Conservation (phyloP, 2,113 vertebrate genomes). For the Otus sunia region DNA sequence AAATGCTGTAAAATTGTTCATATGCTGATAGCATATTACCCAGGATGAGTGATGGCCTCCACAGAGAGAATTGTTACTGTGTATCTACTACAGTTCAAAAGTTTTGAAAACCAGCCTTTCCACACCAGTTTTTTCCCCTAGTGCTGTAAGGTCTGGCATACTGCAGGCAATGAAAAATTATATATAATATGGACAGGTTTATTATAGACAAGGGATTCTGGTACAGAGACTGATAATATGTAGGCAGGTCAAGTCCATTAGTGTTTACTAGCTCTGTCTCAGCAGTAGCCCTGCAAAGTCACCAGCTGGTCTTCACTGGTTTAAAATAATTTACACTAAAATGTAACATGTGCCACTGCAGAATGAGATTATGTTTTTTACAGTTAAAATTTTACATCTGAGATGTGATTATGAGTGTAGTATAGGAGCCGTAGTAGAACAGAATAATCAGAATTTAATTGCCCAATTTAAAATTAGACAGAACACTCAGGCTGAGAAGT, state of each 20-base stretch:
- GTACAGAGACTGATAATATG: not conserved
- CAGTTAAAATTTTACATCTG: not conserved
- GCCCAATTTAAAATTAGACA: not conserved
- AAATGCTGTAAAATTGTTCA: not conserved
- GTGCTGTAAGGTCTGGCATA: not conserved
- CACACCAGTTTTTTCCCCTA: accelerated
- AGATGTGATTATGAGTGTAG: not conserved
- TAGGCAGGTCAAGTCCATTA: not conserved
- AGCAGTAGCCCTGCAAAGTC: not conserved
- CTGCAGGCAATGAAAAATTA: not conserved
- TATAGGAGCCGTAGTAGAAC: not conserved
- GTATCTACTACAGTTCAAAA: not conserved
- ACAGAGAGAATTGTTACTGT: not conserved
- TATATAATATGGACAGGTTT: not conserved
- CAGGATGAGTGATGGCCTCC: not conserved
- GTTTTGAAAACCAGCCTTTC: not conserved
- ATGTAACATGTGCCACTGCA: not conserved
- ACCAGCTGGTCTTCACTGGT: not conserved
- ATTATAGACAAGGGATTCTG: not conserved
- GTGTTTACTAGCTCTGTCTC: not conserved
- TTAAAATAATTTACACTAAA: not conserved
- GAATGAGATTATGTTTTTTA: not conserved
- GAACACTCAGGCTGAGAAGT: not conserved
- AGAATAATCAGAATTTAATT: not conserved
- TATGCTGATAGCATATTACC: not conserved